A percentile compares a stretch with the other conserved stretches of the same genome.
phyloP scores from a whole-genome alignment of 2,113 vertebrate genomes.

The Eleginops maclovinus region DNA sequence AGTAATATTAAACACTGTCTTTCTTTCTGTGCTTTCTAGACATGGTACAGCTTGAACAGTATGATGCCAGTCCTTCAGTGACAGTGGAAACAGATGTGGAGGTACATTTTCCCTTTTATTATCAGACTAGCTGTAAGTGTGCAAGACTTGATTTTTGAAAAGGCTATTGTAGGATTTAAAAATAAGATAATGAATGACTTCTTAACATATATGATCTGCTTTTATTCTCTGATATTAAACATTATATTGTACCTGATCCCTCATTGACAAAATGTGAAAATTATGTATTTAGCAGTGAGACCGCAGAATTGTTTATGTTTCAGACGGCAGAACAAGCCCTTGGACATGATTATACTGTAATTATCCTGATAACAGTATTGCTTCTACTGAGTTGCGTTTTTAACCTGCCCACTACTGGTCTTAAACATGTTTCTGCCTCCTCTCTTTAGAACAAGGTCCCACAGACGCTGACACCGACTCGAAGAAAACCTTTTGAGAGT shows the following conservation, averaged over 20 bases:
- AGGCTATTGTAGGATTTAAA: not conserved
- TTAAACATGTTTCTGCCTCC: constrained; percentile 12
- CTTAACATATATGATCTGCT: not conserved
- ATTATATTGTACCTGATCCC: not conserved
- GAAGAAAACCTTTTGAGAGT: constrained; percentile 92
- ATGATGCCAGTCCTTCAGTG: constrained; percentile 82
- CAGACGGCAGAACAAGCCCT: not conserved
- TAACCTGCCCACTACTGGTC: not conserved
- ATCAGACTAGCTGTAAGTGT: not conserved
- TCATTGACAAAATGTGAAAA: not conserved
- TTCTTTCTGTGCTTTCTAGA: constrained; percentile 77
- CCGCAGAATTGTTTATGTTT: not conserved
- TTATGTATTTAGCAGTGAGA: not conserved
- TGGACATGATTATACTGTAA: not conserved
- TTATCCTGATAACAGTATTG: not conserved
- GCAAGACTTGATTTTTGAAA: not conserved
- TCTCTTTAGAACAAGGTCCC: constrained; percentile 81
- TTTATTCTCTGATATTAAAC: not conserved
- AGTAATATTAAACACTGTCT: not conserved
- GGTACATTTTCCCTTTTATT: constrained; percentile 75
- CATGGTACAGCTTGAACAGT: constrained; percentile 91
- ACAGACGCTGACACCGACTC: constrained; percentile 77
- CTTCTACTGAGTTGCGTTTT: not conserved
- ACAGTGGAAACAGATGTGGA: constrained; percentile 84
- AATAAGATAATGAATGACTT: not conserved